A percentile compares a stretch with the other conserved stretches of the same genome.
Conservation (phyloP, 2,113 vertebrate species). For the Labeo rohita region DNA sequence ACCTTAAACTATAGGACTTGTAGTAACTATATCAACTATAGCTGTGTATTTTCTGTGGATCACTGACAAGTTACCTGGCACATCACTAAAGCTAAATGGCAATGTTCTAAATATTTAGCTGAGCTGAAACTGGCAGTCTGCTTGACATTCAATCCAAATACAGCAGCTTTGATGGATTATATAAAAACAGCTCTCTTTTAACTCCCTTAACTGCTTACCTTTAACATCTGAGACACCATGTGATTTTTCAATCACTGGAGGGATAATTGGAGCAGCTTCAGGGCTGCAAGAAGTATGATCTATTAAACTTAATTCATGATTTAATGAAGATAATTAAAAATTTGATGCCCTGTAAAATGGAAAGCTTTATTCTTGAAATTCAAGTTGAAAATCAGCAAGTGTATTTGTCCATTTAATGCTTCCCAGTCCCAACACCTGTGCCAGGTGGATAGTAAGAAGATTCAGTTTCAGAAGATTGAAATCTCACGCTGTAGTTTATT, state of each 20-base stretch:
- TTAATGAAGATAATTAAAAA: slow-evolving; percentile 26
- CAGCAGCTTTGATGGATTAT: slow-evolving; percentile 47
- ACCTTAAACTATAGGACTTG: neutral
- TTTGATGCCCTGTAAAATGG: neutral
- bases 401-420: neutral
- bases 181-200: slow-evolving; percentile 38
- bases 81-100: slow-evolving; percentile 5
- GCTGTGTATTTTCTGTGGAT: slow-evolving; percentile 25
- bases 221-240: slow-evolving; percentile 2
- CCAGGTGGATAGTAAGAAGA: neutral
- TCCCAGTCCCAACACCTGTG: neutral
- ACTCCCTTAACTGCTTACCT: slow-evolving; percentile 29
- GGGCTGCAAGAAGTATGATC: neutral
- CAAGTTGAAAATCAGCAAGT: neutral
- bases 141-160: slow-evolving; percentile 17
- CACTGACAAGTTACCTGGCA: slow-evolving; percentile 16
- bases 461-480: slow-evolving; percentile 10
- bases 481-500: neutral
- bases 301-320: slow-evolving; percentile 7
- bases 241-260: slow-evolving; percentile 43
- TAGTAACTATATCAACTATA: slow-evolving; percentile 10
- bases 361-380: neutral
- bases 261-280: slow-evolving; percentile 18
- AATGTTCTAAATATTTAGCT: slow-evolving; percentile 29
- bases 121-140: slow-evolving; percentile 22